Evolutionary conservation across 2,113 vertebrate species (phyloP), one percentile per base, ranked within the genome.

Genomic region (Hypomesus transpacificus): DNA sequence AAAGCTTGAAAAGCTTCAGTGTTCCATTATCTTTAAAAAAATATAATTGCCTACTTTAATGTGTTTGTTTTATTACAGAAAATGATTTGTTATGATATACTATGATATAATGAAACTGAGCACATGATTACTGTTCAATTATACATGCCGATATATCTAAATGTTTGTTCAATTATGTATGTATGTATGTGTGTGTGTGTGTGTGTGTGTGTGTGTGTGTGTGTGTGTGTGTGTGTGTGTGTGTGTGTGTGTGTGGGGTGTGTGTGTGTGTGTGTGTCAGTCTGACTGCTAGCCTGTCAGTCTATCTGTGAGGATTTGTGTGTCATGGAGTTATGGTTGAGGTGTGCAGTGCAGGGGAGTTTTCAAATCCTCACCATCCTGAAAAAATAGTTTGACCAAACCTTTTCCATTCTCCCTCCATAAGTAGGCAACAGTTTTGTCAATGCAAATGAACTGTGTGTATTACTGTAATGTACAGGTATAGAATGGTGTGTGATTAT

Each of bases 321-420:
- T 83, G 9, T 72, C 22, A 74, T 88, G 75, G 73, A 82, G 74
- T 75, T 70, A 80, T 81, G 66, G 79, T 82, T 81, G 66, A 70
- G 66, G 72, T 63, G 62, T 58, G 67, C 22, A 70, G 58, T 73
- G 26, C 39, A n/a, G 60, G 16, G 18, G 22, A 46, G 46, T 14
- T 70, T 70, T 62, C 16, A 61, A 11, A 24, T 71, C 61, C 28
- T 63, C 59, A 26, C 61, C 31, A 63, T 31, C 2, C 61, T 34
- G 78, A 70, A 82, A 70, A 85, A 84, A 86, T 70, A 66, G 67
- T 78, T 80, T 80, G 75, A 87, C 73, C 87, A 83, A 77, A 82
- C 66, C 79, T 67, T 50, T 75, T 71, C 75, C 75, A 66, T 77
- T 84, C 75, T 83, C 79, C 73, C 71, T 83, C 73, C 84, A 81